phyloP scores from a whole-genome alignment of 2,797 vertebrate genomes.

The Mormyrops attenuatus region DNA sequence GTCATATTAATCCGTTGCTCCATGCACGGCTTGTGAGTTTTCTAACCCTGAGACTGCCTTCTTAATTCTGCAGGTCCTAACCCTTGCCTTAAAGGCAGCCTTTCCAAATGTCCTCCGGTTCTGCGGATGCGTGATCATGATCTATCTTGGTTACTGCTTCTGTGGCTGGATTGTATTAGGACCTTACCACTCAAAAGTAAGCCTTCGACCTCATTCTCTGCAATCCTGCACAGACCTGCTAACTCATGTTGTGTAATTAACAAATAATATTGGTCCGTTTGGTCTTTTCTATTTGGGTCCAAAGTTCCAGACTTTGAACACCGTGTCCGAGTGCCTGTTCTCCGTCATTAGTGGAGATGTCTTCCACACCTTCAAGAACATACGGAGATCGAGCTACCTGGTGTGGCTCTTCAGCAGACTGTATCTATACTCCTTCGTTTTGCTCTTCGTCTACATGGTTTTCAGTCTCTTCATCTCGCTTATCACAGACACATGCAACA shows the following conservation, averaged over 20 bases:
- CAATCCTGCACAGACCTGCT: neutral
- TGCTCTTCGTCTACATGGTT: constrained; percentile 94
- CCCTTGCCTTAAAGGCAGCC: constrained; percentile 81
- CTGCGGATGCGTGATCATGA: constrained; percentile 86
- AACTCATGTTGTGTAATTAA: neutral
- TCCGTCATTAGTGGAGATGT: constrained; percentile 93
- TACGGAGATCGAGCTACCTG: constrained; percentile 78
- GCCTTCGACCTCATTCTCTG: neutral
- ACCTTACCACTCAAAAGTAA: constrained; percentile 91
- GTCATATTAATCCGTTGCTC: neutral
- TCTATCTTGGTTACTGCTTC: constrained; percentile 94
- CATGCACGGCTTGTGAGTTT: neutral
- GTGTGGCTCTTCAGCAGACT: constrained; percentile 92
- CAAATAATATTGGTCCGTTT: neutral
- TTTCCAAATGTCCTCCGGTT: constrained; percentile 86
- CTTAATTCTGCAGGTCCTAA: constrained; percentile 71
- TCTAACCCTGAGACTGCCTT: neutral
- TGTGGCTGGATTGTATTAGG: constrained; percentile 97
- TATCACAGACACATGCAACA: constrained; percentile 91
- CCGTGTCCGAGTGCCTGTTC: constrained; percentile 86
- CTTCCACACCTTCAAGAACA: constrained; percentile 82
- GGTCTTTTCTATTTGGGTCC: constrained; percentile 24
- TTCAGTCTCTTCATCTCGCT: constrained; percentile 93
- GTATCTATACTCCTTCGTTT: constrained; percentile 92
- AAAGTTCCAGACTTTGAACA: constrained; percentile 83